phyloP scores from a whole-genome alignment of 1,140 invertebrate species.

The Glomeris maerens region DNA sequence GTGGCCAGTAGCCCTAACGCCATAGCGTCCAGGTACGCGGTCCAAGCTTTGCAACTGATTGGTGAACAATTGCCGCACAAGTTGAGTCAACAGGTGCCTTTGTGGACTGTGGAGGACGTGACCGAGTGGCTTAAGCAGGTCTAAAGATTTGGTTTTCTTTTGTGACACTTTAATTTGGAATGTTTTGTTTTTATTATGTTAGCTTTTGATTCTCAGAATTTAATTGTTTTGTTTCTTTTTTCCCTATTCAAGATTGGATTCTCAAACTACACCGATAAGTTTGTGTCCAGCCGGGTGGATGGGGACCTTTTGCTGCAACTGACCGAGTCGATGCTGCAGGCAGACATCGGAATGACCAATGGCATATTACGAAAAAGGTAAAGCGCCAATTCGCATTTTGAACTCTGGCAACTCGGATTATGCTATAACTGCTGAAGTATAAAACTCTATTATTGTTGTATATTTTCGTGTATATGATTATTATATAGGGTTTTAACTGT shows the following conservation, averaged over 20 bases:
- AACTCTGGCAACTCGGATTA: neutral
- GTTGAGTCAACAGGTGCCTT: constrained; percentile 89
- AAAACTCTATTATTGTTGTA: too few relatives aligned
- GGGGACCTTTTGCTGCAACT: constrained; percentile 92
- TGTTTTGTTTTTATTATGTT: neutral
- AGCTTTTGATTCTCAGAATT: too few relatives aligned
- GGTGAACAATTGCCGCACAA: constrained; percentile 95
- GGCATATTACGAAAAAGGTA: constrained; percentile 78
- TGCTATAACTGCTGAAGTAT: too few relatives aligned
- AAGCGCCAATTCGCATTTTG: neutral
- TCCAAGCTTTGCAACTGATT: constrained; percentile 83
- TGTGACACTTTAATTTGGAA: neutral
- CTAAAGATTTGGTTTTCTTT: constrained; percentile 11
- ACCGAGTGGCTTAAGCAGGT: constrained; percentile 91
- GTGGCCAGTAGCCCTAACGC: constrained; percentile 96
- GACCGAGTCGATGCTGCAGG: constrained; percentile 75
- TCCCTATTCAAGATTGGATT: constrained; percentile 64
- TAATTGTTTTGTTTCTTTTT: constrained; percentile 3
- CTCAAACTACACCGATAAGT: constrained; percentile 60
- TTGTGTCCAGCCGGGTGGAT: constrained; percentile 84
- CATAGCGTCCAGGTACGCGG: constrained; percentile 92
- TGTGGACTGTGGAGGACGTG: constrained; percentile 95
- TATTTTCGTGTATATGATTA: too few relatives aligned
- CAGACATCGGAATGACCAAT: constrained; percentile 85
- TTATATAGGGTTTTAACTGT: too few relatives aligned